Percentiles rank a stretch among this genome's conserved stretches.
phyloP scores from a whole-genome alignment of 2,888 invertebrate genomes.

The Dinocampus coccinellae region DNA sequence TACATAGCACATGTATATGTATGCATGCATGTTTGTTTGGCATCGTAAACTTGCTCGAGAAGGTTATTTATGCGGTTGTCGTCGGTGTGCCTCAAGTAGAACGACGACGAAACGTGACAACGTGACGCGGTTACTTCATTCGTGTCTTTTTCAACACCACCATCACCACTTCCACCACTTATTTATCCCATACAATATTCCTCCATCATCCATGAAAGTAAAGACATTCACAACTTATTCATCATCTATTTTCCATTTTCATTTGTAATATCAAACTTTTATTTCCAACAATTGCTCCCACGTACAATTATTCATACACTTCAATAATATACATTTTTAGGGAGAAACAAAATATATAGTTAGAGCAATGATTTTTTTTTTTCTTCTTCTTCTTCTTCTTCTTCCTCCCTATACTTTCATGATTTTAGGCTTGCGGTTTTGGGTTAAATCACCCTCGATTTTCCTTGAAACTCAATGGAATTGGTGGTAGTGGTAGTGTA shows the following conservation, averaged over 20 bases:
- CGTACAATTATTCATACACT: background rate
- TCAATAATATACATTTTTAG: background rate
- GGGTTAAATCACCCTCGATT: constrained; percentile 28
- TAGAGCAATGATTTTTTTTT: background rate
- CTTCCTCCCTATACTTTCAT: background rate
- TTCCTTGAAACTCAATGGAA: constrained; percentile 23
- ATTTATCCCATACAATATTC: constrained; percentile 46
- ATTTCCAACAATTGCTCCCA: background rate
- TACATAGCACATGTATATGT: no score
- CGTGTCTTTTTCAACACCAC: constrained; percentile 35
- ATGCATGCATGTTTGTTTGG: constrained; percentile 38
- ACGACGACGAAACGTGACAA: constrained; percentile 64
- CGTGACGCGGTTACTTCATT: constrained; percentile 63
- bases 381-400: background rate
- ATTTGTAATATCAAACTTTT: background rate
- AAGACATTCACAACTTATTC: constrained; percentile 21
- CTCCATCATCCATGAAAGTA: constrained; percentile 22
- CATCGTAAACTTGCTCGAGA: constrained; percentile 61
- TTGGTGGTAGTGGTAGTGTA: background rate
- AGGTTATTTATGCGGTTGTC: constrained; percentile 68
- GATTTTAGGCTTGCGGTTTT: constrained; percentile 21
- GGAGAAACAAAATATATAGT: background rate
- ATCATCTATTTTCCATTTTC: background rate
- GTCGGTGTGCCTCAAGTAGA: constrained; percentile 62
- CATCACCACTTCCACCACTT: no score